A percentile compares a stretch with the other conserved stretches of the same genome.
phyloP scores from a whole-genome alignment of 1,140 invertebrate genomes.

The Brachionus rubens region DNA sequence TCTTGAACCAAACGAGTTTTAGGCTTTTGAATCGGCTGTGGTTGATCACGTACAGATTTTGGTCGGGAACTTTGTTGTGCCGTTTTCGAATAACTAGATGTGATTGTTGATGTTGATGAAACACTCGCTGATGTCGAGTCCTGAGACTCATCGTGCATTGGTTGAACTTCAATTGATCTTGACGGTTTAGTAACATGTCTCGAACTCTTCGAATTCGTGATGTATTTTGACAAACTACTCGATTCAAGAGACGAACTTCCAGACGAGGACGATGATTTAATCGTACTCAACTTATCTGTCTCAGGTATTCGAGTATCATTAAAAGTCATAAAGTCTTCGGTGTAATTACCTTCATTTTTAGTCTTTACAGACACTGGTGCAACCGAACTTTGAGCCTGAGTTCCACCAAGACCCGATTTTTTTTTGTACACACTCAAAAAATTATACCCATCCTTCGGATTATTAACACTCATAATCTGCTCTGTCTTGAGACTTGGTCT shows the following conservation, averaged over 20 bases:
- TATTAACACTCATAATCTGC: neutral
- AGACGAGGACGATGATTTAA: neutral
- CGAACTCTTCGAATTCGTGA: neutral
- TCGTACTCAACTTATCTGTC: neutral
- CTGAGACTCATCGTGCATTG: neutral
- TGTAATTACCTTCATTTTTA: neutral
- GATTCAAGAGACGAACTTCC: neutral
- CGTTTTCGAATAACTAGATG: constrained; percentile 6
- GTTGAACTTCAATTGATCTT: neutral
- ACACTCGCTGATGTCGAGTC: neutral
- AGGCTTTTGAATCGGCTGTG: neutral
- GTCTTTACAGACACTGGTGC: neutral
- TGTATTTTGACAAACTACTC: constrained; percentile 42
- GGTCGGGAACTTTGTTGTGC: neutral
- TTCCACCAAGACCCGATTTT: neutral
- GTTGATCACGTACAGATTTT: neutral
- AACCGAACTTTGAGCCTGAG: neutral
- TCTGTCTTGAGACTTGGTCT: neutral
- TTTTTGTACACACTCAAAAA: constrained; percentile 17
- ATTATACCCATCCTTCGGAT: neutral
- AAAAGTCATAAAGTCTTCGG: constrained; percentile 30
- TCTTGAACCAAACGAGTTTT: constrained; percentile 17
- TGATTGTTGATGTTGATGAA: constrained; percentile 4
- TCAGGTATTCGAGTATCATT: neutral
- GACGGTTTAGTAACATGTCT: neutral